Evolutionary conservation across 1,140 invertebrate species (phyloP), one percentile per base, ranked within the genome.

Genomic region (Heliothis virescens): DNA sequence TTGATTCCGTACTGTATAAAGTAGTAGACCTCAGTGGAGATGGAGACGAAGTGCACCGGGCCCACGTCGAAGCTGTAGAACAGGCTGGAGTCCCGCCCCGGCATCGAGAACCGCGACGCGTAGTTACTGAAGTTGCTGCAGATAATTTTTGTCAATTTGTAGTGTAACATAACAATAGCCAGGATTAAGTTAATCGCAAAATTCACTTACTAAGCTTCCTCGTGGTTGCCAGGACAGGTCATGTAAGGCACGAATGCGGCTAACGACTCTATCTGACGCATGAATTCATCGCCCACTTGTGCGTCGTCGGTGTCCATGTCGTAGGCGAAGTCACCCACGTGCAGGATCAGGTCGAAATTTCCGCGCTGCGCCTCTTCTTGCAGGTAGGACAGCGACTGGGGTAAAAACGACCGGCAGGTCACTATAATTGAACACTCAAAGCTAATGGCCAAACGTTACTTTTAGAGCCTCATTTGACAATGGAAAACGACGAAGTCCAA

Each of bases 241-340:
- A 99, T 99, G 90, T 99, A 99, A 1, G 98, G 98, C 73, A 99
- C 95, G 92, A 97, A 97, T 47, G 97, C 97, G 59, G 98, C 98
- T 62, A 99, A 95, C 3, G 97, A 96, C 94, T 99, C 96, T 80
- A 99, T 97, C 95, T 98, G 97, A 48, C 96, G 95, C 98, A 99
- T 98, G 92, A 99, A 99, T 91, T 97, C 96, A 95, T 99, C 98
- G 0, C 98, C 98, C 65, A 98, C 96, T 62, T 92, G 90, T 0
- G 96, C 98, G 90, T 98, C 95, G 72, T 98, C 94, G 1, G 96
- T 95, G 93, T 98, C 95, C 97, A 99, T 98, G 92, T 99, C 98
- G 95, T 99, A 99, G 0, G 98, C 99, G 95, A 99, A 98, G 95
- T 99, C 98, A 0, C 98, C 99, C 79, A 99, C 98, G 95, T 99